phyloP scores from a whole-genome alignment of 2,888 invertebrate species.

The Drosophila parthenogenetica region DNA sequence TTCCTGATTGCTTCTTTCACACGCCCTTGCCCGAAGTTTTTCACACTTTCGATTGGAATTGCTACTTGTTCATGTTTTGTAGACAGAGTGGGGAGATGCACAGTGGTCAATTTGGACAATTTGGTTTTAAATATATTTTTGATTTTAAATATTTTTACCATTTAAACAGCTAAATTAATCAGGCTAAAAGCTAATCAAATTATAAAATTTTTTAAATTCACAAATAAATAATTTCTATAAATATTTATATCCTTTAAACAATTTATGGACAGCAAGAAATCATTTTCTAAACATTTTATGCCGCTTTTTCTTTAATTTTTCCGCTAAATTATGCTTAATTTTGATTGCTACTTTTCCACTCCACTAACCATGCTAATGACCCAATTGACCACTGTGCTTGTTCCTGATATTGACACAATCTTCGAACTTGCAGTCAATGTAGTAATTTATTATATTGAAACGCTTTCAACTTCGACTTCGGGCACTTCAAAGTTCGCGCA shows the following conservation, averaged over 20 bases:
- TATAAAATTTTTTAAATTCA: too few species aligned
- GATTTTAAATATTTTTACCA: too few species aligned
- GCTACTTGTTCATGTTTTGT: background rate
- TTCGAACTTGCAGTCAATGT: conserved; percentile 46
- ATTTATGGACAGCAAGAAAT: too few species aligned
- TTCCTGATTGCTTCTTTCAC: conserved; percentile 58
- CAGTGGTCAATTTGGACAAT: background rate
- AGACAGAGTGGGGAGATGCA: background rate
- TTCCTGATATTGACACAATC: conserved; percentile 43
- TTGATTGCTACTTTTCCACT: background rate
- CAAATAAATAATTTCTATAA: too few species aligned
- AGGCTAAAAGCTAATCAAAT: too few species aligned
- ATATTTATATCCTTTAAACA: too few species aligned
- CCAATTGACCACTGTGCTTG: conserved; percentile 11
- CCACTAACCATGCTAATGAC: background rate
- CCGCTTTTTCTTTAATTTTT: background rate
- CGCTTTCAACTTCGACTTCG: conserved; percentile 22
- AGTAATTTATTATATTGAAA: conserved; percentile 70
- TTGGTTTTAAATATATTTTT: background rate
- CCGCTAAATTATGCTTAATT: background rate
- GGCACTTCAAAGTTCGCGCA: conserved; percentile 53
- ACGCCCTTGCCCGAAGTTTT: conserved; percentile 25
- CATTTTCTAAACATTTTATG: too few species aligned
- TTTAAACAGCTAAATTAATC: too few species aligned
- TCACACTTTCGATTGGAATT: conserved; percentile 5